Evolutionary conservation across 2,113 vertebrate species (phyloP).

Genomic region (Cariama cristata): DNA sequence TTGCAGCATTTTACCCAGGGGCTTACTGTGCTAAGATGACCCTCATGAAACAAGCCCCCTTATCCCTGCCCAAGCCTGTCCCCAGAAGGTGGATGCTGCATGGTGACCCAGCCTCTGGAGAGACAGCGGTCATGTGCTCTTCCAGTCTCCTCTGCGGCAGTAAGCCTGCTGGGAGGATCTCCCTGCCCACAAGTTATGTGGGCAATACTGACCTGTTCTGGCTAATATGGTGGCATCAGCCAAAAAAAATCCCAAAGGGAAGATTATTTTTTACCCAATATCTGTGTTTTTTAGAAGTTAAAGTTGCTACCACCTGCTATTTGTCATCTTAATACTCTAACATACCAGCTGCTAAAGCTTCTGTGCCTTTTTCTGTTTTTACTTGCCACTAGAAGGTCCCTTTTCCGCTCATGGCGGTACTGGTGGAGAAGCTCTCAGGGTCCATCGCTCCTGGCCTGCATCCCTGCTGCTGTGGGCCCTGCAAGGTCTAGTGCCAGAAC

Average conservation of each 20-base stretch:
- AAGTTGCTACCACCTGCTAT: neutral
- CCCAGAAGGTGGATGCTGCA: neutral
- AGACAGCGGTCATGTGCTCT: neutral
- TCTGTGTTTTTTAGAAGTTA: neutral
- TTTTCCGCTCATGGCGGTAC: neutral
- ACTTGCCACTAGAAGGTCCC: neutral
- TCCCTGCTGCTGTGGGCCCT: neutral
- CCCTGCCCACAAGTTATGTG: neutral
- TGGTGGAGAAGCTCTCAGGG: rapidly evolving
- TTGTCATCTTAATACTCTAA: neutral
- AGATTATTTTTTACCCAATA: neutral
- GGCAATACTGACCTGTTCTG: neutral
- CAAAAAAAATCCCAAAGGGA: neutral
- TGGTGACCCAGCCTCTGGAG: neutral
- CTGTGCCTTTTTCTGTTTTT: neutral
- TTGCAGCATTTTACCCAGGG: neutral
- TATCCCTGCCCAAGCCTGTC: neutral
- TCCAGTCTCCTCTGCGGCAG: neutral
- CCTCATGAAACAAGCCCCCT: neutral
- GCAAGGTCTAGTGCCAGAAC: neutral
- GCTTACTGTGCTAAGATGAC: neutral
- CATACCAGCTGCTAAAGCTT: neutral
- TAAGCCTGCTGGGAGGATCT: neutral
- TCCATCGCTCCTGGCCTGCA: rapidly evolving
- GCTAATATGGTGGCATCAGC: neutral